phyloP scores from a whole-genome alignment of 2,113 vertebrate species.

The Drymodes brunneopygia region DNA sequence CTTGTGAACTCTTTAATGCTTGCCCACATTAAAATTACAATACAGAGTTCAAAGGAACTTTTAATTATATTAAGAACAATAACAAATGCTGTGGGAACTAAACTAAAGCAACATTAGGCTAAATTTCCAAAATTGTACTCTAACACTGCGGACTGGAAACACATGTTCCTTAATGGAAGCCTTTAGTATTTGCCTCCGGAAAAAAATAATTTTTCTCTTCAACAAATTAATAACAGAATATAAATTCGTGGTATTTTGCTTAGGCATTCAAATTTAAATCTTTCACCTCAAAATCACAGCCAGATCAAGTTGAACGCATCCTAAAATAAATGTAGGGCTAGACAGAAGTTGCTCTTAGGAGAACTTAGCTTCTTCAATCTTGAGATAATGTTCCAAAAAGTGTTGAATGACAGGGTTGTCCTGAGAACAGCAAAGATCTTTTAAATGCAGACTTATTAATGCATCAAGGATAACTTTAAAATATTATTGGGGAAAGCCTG shows the following conservation, averaged over 20 bases:
- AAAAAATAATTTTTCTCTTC: not conserved
- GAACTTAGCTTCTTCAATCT: not conserved
- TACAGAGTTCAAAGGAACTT: not conserved
- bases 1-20: not conserved
- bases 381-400: not conserved
- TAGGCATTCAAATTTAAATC: not conserved
- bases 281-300: not conserved
- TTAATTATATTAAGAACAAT: not conserved
- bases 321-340: not conserved
- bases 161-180: not conserved
- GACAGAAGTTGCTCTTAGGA: not conserved
- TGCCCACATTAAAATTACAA: not conserved
- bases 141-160: not conserved
- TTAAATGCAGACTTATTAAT: not conserved
- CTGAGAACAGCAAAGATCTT: not conserved
- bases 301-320: not conserved
- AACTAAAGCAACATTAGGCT: not conserved
- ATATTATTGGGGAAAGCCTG: not conserved
- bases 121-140: not conserved
- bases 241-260: not conserved
- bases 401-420: not conserved
- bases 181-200: not conserved
- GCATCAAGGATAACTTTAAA: not conserved
- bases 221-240: not conserved
- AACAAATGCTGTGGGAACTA: not conserved